Base-by-base conservation (phyloP, 2,888 invertebrate species). In the Heliconius aoede region DNA sequence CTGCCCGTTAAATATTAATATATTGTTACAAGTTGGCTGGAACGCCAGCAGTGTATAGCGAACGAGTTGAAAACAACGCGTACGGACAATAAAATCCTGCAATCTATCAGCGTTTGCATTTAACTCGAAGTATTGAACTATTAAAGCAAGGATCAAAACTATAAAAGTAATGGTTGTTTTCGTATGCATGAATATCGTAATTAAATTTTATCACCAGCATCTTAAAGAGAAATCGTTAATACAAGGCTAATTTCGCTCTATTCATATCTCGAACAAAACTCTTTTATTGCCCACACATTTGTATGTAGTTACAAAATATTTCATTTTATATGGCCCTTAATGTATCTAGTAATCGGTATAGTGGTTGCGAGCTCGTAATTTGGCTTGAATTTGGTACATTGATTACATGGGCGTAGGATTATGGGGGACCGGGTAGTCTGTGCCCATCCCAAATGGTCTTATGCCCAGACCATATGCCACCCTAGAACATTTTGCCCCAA, bases 201-300 rank as follows among this genome's bases (percentile, higher is more conserved):
- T 91, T 90, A 91, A 90, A 90, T 86, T 89, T 87, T 88, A 90
- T 87, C 85, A 86, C 87, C 84, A 58, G 83, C 83, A 84, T 85
- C 87, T 86, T 88, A 90, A 89, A 87, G 83, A 79, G 78, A 77
- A 81, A 81, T 85, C 83, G 82, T 84, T 82, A 84, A 81, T 84
- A 84, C 68, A 78, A 79, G 78, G 83, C 82, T 86, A 85, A 88
- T 88, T 88, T 86, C 81, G 79, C 83, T 82, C 83, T 85, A 86
- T 87, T 85, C 83, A 86, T 82, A 83, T 81, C 74, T 78, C 61
- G 74, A 73, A 72, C 65, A 64, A 68, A 46, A 76, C 36, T 73
- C 72, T 75, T 81, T 80, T 80, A 78, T 78, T 79, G 69, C 79
- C 64, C 51, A 64, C 72, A 58, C 68, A 68, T 61, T 74, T 65